These are phyloP conservation scores for Heteronetta atricapilla DNA, from an alignment of 2,113 vertebrate genomes.

Conservation along the genomic window DNA sequence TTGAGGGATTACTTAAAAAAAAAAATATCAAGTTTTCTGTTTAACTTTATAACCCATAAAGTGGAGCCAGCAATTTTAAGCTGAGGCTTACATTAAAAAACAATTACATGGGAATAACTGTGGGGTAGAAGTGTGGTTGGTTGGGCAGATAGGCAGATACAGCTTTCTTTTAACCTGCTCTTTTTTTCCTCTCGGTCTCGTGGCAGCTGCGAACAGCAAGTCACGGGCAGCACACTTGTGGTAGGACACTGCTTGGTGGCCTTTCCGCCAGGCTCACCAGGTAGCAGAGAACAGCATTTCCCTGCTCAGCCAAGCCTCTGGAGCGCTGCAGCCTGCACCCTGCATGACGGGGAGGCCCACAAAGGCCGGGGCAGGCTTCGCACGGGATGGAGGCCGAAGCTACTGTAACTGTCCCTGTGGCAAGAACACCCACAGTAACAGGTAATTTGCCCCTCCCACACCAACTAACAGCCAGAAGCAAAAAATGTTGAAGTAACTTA, in stretches of 20 bases:
- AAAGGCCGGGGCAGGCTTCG: neutral
- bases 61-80: neutral
- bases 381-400: constrained; percentile 19
- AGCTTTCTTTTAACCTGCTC: neutral
- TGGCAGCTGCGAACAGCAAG: neutral
- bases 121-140: neutral
- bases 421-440: constrained; percentile 67
- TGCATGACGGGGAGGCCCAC: neutral
- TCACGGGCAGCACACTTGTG: accelerated
- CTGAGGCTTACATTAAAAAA: neutral
- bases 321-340: neutral
- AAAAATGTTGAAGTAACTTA: constrained; percentile 65
- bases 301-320: neutral
- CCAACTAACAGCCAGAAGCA: constrained; percentile 65
- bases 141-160: neutral
- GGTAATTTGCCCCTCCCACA: constrained; percentile 68
- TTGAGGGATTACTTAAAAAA: neutral
- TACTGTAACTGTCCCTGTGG: constrained; percentile 25
- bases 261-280: neutral
- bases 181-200: neutral
- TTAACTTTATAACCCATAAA: neutral
- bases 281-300: neutral
- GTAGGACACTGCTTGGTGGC: neutral
- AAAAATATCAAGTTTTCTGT: neutral
- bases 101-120: neutral